Evolutionary conservation across 1,140 invertebrate species (phyloP), one percentile per base, ranked within the genome.

Genomic region (Tetramorium parvispinum): DNA sequence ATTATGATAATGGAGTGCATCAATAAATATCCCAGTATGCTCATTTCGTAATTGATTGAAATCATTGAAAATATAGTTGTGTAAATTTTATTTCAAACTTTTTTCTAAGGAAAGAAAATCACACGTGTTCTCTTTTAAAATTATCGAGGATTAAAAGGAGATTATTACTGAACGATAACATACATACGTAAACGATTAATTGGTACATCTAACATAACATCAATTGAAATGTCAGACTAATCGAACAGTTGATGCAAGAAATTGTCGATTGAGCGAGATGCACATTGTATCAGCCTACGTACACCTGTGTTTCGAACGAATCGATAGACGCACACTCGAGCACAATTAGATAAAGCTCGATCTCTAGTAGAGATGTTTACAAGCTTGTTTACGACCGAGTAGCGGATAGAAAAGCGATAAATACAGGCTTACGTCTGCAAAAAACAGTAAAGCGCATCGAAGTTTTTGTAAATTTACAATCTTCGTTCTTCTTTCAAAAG

Each of bases 281-380:
- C 27, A 59, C 3, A 27, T 82, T 57, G 40, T 55, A 81, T 73
- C 21, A 46, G 32, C 16, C 61, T 77, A 85, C 59, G 75, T 37
- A 61, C 83, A 85, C 70, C 59, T 82, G 65, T 32, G 66, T 57
- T 83, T 83, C 40, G 55, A 46, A 83, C 18, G 13, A 43, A 83
- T 83, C 68, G 53, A 83, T 83, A 66, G 11, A 46, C n/a, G 70
- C 8, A 27, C 53, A 43, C 55, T 83, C 68, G 53, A 46, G 53
- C 53, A 73, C 68, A 83, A 83, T 83, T 83, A 83, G 79, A 83
- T 83, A 75, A 83, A 73, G 53, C 55, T 53, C 40, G 68, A 83
- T 83, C 43, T 75, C 55, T 83, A 43, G 66, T 61, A 49, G 43
- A 83, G 40, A 46, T 59, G 79, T 75, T 73, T 83, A 83, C 79